Conservation (phyloP, 2,797 vertebrate genomes). For the Gastrophryne carolinensis region DNA sequence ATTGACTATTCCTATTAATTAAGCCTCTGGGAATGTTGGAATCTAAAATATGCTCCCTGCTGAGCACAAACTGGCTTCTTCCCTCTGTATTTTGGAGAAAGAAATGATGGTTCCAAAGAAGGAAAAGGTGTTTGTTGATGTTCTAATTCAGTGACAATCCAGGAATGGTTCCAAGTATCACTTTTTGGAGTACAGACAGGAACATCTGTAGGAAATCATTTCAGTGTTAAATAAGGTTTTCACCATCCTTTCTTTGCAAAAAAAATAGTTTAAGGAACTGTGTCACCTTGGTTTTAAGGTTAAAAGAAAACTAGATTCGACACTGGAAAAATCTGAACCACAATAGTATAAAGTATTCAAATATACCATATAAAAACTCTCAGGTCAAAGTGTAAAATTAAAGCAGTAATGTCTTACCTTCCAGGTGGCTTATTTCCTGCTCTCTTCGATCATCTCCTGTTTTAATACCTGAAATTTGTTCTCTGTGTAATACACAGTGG, state of each 20-base stretch:
- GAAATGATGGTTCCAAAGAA: conserved; percentile 43
- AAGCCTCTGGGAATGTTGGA: conserved; percentile 39
- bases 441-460: too few relatives aligned
- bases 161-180: conserved; percentile 49
- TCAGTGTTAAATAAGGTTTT: conserved; percentile 49
- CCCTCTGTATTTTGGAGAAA: conserved; percentile 38
- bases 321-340: too few relatives aligned
- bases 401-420: too few relatives aligned
- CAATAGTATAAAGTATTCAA: too few relatives aligned
- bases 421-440: too few relatives aligned
- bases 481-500: too few relatives aligned
- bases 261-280: neutral
- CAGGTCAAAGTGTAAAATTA: too few relatives aligned
- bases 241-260: conserved; percentile 6
- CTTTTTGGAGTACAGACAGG: conserved; percentile 43
- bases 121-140: conserved; percentile 53
- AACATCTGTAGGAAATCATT: conserved; percentile 53
- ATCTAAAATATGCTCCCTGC: conserved; percentile 46
- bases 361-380: too few relatives aligned
- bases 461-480: too few relatives aligned
- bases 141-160: conserved; percentile 54
- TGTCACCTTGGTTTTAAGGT: conserved; percentile 10
- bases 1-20: conserved; percentile 48
- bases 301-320: neutral
- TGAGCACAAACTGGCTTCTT: conserved; percentile 47